Conservation (phyloP, 2,797 vertebrate genomes). For the Pelodytes ibericus region DNA sequence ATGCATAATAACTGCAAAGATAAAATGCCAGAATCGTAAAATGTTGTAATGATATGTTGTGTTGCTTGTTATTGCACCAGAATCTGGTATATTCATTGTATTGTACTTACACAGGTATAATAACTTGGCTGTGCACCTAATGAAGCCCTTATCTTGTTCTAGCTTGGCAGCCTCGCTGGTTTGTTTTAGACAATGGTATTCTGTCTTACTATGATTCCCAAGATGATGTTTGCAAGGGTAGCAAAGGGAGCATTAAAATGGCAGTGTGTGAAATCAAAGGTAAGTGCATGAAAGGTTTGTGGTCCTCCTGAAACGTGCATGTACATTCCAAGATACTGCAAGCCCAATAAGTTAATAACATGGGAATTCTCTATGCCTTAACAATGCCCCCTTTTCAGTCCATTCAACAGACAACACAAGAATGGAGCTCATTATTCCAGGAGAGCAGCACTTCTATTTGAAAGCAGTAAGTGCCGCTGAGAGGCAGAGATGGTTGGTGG, state of each 20-base stretch:
- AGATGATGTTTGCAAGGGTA: constrained; percentile 94
- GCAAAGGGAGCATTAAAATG: constrained; percentile 98
- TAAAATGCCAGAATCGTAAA: too few relatives aligned
- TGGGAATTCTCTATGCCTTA: constrained; percentile 3
- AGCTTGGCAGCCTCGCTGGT: constrained; percentile 98
- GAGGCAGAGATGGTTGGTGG: constrained; percentile 94
- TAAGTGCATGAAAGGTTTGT: constrained; percentile 63
- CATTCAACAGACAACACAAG: constrained; percentile 88
- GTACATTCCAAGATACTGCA: too few relatives aligned
- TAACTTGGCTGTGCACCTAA: not conserved
- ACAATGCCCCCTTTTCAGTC: constrained; percentile 71
- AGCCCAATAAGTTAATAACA: too few relatives aligned
- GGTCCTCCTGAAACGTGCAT: too few relatives aligned
- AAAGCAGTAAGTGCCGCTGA: constrained; percentile 93
- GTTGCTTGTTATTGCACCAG: too few relatives aligned
- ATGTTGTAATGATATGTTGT: too few relatives aligned
- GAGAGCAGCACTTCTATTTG: constrained; percentile 97
- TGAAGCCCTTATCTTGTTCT: constrained; percentile 51
- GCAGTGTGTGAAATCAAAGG: constrained; percentile 98
- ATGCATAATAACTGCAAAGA: too few relatives aligned
- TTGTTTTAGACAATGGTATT: constrained; percentile 90
- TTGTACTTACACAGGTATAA: too few relatives aligned
- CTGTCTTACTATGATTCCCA: constrained; percentile 96
- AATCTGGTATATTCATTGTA: too few relatives aligned
- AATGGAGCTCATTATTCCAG: constrained; percentile 94